phyloP scores from a whole-genome alignment of 1,140 invertebrate genomes.

The Scaptomyza pallida region DNA sequence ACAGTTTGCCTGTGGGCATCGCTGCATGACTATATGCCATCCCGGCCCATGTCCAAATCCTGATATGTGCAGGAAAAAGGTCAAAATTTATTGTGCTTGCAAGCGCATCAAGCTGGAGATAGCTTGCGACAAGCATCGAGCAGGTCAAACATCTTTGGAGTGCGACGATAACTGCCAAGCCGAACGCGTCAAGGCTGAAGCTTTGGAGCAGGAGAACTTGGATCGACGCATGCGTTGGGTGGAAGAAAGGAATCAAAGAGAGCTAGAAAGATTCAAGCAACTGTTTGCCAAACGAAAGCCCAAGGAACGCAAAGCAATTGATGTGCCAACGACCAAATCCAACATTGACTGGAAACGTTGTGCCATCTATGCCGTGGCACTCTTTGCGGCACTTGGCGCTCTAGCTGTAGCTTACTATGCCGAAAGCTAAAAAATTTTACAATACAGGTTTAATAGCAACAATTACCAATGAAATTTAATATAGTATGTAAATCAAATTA shows the following conservation, averaged over 20 bases:
- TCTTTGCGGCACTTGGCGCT: slow-evolving; percentile 52
- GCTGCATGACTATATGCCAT: slow-evolving; percentile 91
- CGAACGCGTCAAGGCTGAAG: slow-evolving; percentile 84
- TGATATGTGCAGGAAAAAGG: slow-evolving; percentile 90
- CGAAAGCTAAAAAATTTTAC: slow-evolving; percentile 48
- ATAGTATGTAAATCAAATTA: slow-evolving; percentile 35
- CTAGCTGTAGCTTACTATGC: slow-evolving; percentile 70
- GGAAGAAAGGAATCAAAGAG: slow-evolving; percentile 87
- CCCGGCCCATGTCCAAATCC: slow-evolving; percentile 88
- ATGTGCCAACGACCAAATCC: slow-evolving; percentile 44
- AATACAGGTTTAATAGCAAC: slow-evolving; percentile 1
- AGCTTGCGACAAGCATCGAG: slow-evolving; percentile 87
- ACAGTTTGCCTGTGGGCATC: slow-evolving; percentile 89
- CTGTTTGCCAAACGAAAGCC: slow-evolving; percentile 88
- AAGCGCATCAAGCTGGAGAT: slow-evolving; percentile 88
- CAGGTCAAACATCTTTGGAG: slow-evolving; percentile 84
- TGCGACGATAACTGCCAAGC: slow-evolving; percentile 88
- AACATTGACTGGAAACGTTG: slow-evolving; percentile 63
- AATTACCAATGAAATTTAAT: slow-evolving; percentile 37
- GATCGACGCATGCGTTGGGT: slow-evolving; percentile 86
- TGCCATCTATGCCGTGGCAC: slow-evolving; percentile 45
- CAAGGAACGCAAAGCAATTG: slow-evolving; percentile 81
- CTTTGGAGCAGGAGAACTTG: slow-evolving; percentile 85
- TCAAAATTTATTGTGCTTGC: slow-evolving; percentile 91
- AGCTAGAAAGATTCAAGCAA: slow-evolving; percentile 89